These are phyloP conservation scores for Phenganax subtilis DNA, from an alignment of 92 coral and sea anemone species.

Conservation along the genomic window DNA sequence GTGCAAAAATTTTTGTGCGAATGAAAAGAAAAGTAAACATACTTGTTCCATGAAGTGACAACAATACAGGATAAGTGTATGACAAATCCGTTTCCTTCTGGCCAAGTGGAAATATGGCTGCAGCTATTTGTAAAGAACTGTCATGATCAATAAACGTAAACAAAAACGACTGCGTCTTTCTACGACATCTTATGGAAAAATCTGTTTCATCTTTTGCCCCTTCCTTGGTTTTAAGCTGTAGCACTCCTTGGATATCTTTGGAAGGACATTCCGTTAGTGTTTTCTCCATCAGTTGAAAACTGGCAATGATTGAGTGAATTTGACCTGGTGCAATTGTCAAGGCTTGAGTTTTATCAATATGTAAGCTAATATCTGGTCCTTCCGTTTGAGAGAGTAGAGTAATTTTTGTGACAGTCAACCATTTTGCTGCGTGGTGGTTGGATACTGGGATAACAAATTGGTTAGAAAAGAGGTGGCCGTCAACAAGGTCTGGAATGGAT, in stretches of 20 bases:
- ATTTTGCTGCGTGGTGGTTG: slow-evolving; percentile 60
- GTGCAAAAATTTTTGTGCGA: not conserved
- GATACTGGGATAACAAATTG: slow-evolving; percentile 60
- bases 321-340: slow-evolving; percentile 86
- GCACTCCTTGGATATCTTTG: slow-evolving; percentile 40
- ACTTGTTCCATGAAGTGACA: slow-evolving; percentile 97
- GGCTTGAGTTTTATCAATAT: slow-evolving; percentile 38
- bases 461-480: slow-evolving; percentile 69
- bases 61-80: slow-evolving; percentile 64
- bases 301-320: slow-evolving; percentile 53
- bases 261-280: slow-evolving; percentile 18
- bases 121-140: slow-evolving; percentile 95
- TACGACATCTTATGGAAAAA: slow-evolving; percentile 68
- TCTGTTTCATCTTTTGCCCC: slow-evolving; percentile 57
- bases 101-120: slow-evolving; percentile 69
- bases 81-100: slow-evolving; percentile 46
- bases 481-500: slow-evolving; percentile 79
- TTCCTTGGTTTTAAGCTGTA: slow-evolving; percentile 55
- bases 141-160: slow-evolving; percentile 93
- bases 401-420: slow-evolving; percentile 69
- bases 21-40: slow-evolving; percentile 21
- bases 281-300: slow-evolving; percentile 53
- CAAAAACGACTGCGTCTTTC: slow-evolving; percentile 66
- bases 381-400: slow-evolving; percentile 44
- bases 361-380: slow-evolving; percentile 39